A percentile compares a stretch with the other conserved stretches of the same genome.
These are phyloP conservation scores for Xylophagus ater DNA, from an alignment of 2,888 invertebrate genomes.

Conservation along the genomic window DNA sequence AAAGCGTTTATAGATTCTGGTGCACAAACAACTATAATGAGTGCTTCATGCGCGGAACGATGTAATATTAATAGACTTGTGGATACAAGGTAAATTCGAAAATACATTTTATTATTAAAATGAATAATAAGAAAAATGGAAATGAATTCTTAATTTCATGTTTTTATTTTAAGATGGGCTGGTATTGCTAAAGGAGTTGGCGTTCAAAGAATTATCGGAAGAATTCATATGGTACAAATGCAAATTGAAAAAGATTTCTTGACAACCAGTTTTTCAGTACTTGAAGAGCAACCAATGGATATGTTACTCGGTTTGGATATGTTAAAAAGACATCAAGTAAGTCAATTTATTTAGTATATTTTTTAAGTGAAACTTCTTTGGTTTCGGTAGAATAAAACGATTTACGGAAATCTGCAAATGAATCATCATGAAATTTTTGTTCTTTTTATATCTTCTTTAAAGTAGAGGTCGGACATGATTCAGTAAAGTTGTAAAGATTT, in stretches of 20 bases:
- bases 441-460: not conserved
- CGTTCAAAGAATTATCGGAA: slow-evolving; percentile 87
- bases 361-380: no score
- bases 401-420: no score
- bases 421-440: not conserved
- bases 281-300: slow-evolving; percentile 96
- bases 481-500: no score
- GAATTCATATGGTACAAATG: slow-evolving; percentile 95
- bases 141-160: not conserved
- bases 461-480: no score
- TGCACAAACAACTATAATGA: slow-evolving; percentile 98
- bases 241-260: slow-evolving; percentile 89
- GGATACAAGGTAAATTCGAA: slow-evolving; percentile 53
- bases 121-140: not conserved
- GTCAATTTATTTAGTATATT: no score
- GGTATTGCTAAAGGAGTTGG: slow-evolving; percentile 98
- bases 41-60: slow-evolving; percentile 85
- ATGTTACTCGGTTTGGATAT: slow-evolving; percentile 96
- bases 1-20: slow-evolving; percentile 98
- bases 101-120: not conserved
- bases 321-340: slow-evolving; percentile 89
- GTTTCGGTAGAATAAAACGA: no score
- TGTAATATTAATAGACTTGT: slow-evolving; percentile 85
- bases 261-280: slow-evolving; percentile 91
- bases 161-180: slow-evolving; percentile 55